These are phyloP conservation scores for Aphelenchoides fujianensis DNA, from an alignment of 1,140 invertebrate genomes.

Conservation along the genomic window DNA sequence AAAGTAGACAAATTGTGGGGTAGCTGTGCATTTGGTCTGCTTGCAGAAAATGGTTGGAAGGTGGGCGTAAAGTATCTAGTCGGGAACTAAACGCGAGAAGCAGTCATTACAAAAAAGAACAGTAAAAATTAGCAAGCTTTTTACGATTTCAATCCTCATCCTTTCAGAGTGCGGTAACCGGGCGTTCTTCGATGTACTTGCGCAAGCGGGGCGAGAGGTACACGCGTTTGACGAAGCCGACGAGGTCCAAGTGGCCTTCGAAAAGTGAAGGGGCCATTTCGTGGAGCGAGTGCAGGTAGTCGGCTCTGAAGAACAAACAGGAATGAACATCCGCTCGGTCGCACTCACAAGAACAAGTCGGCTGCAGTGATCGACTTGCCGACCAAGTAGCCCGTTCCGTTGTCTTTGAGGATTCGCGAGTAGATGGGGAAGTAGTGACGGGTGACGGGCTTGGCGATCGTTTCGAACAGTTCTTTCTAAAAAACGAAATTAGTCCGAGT, in stretches of 20 bases:
- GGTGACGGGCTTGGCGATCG: conserved; percentile 5
- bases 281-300: conserved; percentile 17
- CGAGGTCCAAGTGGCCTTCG: conserved; percentile 14
- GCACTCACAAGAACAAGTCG: too few relatives aligned
- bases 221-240: conserved; percentile 15
- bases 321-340: too few relatives aligned
- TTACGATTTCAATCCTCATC: neutral
- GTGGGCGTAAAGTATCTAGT: too few relatives aligned
- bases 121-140: too few relatives aligned
- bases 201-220: conserved; percentile 1
- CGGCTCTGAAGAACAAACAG: too few relatives aligned
- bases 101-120: too few relatives aligned
- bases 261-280: conserved; percentile 7
- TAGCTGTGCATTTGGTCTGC: too few relatives aligned
- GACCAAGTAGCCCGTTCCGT: conserved; percentile 4
- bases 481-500: too few relatives aligned
- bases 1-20: too few relatives aligned
- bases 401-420: conserved; percentile 4
- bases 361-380: conserved; percentile 5
- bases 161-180: neutral
- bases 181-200: conserved; percentile 16
- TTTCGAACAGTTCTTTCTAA: conserved; percentile 1
- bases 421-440: conserved; percentile 5
- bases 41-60: too few relatives aligned
- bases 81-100: too few relatives aligned